Evolutionary conservation across 2,113 vertebrate genomes (phyloP).

Genomic region (Scatophagus argus): DNA sequence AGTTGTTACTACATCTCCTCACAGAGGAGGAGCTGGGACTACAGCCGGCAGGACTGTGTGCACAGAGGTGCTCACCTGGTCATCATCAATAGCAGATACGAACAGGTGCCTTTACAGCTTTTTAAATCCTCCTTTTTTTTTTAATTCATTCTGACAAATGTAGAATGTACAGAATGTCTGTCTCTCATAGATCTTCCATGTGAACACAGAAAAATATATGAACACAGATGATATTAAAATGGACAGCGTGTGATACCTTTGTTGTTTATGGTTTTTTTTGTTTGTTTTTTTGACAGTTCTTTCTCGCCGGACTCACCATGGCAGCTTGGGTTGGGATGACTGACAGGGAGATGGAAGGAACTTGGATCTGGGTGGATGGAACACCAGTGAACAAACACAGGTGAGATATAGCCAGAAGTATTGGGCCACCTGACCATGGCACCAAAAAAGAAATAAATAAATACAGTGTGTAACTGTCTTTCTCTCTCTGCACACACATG

Average conservation of each 20-base stretch:
- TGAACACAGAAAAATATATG: no score
- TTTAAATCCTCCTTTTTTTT: not conserved
- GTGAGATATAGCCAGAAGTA: no score
- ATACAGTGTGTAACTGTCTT: no score
- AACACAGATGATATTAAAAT: not conserved
- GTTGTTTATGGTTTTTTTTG: not conserved
- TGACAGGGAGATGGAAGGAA: slow-evolving; percentile 48
- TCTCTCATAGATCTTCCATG: not conserved
- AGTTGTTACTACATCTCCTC: slow-evolving; percentile 62
- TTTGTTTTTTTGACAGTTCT: slow-evolving; percentile 25
- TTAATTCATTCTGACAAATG: not conserved
- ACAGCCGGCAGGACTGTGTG: slow-evolving; percentile 35
- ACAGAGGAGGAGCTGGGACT: slow-evolving; percentile 20
- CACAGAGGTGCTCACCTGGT: slow-evolving; percentile 46
- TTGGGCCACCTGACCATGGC: no score
- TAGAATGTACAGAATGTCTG: not conserved
- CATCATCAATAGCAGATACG: slow-evolving; percentile 44
- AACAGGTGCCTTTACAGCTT: slow-evolving; percentile 40
- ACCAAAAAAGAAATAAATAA: no score
- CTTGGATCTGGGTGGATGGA: slow-evolving; percentile 60
- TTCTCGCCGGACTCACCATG: slow-evolving; percentile 29
- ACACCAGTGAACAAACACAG: slow-evolving; percentile 26
- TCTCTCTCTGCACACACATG: no score
- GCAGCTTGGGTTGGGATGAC: slow-evolving; percentile 65
- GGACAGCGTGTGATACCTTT: not conserved